A percentile compares a stretch with the other conserved stretches of the same genome.
Conservation (phyloP, 2,888 invertebrate genomes). For the Andrena camellia region DNA sequence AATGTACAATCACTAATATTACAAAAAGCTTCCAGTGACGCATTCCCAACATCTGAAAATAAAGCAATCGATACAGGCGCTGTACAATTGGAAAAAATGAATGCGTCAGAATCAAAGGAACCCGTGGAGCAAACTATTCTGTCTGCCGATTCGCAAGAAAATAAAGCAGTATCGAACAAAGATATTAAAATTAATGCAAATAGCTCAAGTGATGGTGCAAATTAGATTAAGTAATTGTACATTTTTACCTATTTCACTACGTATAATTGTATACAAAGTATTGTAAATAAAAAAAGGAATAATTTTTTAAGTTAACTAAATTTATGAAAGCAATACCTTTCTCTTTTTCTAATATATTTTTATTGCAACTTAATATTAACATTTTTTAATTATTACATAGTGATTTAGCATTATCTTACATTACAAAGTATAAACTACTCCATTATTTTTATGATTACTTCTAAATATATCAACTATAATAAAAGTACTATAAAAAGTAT, state of each 20-base stretch:
- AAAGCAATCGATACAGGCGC: conserved; percentile 17
- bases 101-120: conserved; percentile 22
- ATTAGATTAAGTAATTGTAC: conserved; percentile 55
- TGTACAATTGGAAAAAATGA: conserved; percentile 27
- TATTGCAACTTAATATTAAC: background rate
- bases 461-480: background rate
- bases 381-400: background rate
- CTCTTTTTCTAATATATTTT: background rate
- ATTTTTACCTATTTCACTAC: conserved; percentile 31
- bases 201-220: conserved; percentile 36
- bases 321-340: background rate
- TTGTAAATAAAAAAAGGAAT: conserved; percentile 66
- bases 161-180: conserved; percentile 1
- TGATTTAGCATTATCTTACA: background rate
- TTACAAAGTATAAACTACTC: conserved; percentile 10
- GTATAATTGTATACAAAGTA: conserved; percentile 35
- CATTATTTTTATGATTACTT: background rate
- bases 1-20: conserved; percentile 46
- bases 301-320: conserved; percentile 61
- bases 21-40: conserved; percentile 35
- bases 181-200: conserved; percentile 19
- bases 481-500: background rate
- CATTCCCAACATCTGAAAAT: conserved; percentile 14
- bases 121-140: background rate
- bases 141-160: conserved; percentile 21